Percentiles rank a stretch among this genome's conserved stretches.
Evolutionary conservation across 2,888 invertebrate species (phyloP).

Genomic region (Cheilosia vernalis): DNA sequence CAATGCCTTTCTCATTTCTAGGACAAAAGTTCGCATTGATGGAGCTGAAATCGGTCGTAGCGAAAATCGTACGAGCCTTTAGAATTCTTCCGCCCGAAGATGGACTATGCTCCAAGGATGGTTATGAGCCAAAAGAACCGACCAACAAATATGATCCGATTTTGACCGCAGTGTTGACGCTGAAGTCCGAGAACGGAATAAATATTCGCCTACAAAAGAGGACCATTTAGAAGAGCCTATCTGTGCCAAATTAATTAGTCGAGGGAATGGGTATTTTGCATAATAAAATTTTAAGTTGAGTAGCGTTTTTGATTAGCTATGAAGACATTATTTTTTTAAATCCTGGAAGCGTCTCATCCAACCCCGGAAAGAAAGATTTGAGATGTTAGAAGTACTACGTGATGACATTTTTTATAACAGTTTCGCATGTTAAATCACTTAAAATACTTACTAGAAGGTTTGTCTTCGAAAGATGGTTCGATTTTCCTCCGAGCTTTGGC

Average conservation of each 20-base stretch:
- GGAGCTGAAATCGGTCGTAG: conserved; percentile 85
- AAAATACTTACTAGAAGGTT: no score
- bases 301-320: no score
- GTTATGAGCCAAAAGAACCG: conserved; percentile 71
- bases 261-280: background rate
- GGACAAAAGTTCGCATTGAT: conserved; percentile 84
- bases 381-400: no score
- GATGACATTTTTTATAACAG: no score
- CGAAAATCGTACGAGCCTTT: conserved; percentile 84
- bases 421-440: no score
- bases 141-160: conserved; percentile 82
- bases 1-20: conserved; percentile 39
- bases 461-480: no score
- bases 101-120: conserved; percentile 78
- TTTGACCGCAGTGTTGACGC: conserved; percentile 83
- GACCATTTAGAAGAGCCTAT: background rate
- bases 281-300: background rate
- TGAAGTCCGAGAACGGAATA: conserved; percentile 84
- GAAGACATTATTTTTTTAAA: no score
- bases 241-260: background rate
- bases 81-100: conserved; percentile 81
- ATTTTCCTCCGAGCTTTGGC: no score
- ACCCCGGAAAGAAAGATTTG: accelerated
- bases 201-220: conserved; percentile 80
- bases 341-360: no score